Evolutionary conservation across 2,113 vertebrate species (phyloP), one percentile per base, ranked within the genome.

Genomic region (Upupa epops): DNA sequence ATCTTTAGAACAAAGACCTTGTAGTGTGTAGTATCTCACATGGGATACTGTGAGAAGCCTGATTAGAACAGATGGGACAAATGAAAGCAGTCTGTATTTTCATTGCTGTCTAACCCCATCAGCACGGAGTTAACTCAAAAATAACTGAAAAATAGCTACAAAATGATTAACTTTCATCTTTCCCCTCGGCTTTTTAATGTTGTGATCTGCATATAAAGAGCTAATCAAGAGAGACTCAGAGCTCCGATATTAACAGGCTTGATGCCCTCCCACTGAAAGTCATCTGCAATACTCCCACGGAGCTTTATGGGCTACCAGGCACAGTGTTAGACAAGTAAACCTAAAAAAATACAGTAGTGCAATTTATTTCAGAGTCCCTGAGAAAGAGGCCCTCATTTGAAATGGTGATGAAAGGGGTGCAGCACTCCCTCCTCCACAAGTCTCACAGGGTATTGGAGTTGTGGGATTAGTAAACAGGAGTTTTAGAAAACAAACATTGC

Each of bases 181-280:
- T 59, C 40, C 29, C 45, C 46, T 88, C 55, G 75, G 40, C 18
- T 89, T 84, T 94, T 91, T 80, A 82, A 42, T 74, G 60, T 65
- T 79, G 34, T 24, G 32, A 86, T 91, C 60, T 70, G 37, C 79
- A 76, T 66, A 93, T 51, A 88, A 85, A 95, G 75, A 80, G 55
- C 42, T 83, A 58, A 83, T 76, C 42, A 59, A 74, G 51, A 81
- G 46, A 79, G 54, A 86, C 26, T 63, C 55, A 90, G 83, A 55
- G 34, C 48, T 95, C 58, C 36, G 31, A 25, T 93, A 88, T 55
- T 88, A 93, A 77, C 56, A 92, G 52, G 64, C 66, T 77, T 87
- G 49, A 74, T 61, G 34, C 46, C 31, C 79, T 86, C 64, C 72
- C 42, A 86, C 83, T 77, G 46, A 63, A 92, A 90, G 64, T 94